Percentiles rank a stretch among this genome's conserved stretches.
Conservation (phyloP, 2,797 vertebrate genomes). For the Oreortyx pictus region DNA sequence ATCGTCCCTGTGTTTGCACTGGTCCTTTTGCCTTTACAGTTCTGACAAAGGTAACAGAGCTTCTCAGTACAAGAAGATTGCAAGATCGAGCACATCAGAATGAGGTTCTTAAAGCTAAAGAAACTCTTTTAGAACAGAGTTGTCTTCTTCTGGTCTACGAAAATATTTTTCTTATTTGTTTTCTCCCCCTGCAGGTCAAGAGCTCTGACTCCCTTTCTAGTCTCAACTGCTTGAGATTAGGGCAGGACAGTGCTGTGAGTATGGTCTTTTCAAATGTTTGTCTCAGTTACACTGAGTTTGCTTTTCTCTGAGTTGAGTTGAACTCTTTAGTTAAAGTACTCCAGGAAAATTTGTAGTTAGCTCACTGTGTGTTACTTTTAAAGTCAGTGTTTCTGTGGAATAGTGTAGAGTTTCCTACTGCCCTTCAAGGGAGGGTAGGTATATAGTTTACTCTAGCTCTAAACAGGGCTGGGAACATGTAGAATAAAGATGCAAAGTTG, state of each 20-base stretch:
- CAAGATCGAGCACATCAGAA: not conserved
- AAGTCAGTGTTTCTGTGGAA: not conserved
- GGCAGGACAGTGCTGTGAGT: not conserved
- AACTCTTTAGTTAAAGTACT: not conserved
- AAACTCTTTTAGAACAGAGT: not conserved
- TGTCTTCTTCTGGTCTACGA: not conserved
- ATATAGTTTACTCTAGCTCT: not conserved
- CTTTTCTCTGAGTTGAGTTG: not conserved
- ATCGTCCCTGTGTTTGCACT: too few species aligned
- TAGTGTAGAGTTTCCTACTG: not conserved
- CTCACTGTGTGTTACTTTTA: not conserved
- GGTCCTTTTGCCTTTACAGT: too few species aligned
- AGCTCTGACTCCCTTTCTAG: not conserved
- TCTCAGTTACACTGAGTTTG: not conserved
- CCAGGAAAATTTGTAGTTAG: not conserved
- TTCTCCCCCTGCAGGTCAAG: not conserved
- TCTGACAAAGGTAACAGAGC: not conserved
- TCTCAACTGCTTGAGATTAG: not conserved
- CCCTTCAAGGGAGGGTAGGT: not conserved
- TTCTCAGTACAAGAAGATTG: not conserved
- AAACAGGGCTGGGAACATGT: not conserved
- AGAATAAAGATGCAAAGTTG: not conserved
- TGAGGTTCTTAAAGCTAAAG: not conserved
- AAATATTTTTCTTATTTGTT: not conserved
- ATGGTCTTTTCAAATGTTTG: not conserved